phyloP scores from a whole-genome alignment of 2,797 vertebrate species.

The Tangara arthus region DNA sequence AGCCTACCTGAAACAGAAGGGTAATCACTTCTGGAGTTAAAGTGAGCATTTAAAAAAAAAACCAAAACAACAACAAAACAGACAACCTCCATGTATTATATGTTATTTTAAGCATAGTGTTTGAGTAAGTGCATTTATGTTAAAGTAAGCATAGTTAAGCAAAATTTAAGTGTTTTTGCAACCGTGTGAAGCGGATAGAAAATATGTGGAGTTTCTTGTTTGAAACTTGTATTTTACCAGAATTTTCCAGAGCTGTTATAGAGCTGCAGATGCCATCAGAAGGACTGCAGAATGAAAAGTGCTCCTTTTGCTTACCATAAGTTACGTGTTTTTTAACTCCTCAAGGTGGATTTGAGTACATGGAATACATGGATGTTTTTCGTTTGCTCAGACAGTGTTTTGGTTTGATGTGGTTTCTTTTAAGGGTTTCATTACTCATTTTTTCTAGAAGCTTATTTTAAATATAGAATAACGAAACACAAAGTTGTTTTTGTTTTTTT shows the following conservation, averaged over 20 bases:
- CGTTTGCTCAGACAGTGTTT: neutral
- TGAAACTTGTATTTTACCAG: neutral
- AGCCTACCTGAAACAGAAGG: neutral
- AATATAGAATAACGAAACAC: neutral
- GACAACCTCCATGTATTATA: neutral
- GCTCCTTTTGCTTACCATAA: neutral
- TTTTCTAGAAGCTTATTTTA: neutral
- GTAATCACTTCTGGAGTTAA: neutral
- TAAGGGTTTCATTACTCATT: neutral
- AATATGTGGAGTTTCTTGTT: neutral
- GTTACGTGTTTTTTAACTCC: neutral
- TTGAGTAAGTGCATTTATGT: neutral
- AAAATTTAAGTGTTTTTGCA: neutral
- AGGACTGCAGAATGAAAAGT: neutral
- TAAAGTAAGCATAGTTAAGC: neutral
- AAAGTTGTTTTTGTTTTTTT: neutral
- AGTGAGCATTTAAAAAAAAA: neutral
- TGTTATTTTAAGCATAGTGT: neutral
- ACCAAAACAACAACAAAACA: neutral
- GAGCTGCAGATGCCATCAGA: neutral
- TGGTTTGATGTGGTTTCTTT: neutral
- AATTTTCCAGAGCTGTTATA: neutral
- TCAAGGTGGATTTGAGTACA: neutral
- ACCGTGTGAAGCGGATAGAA: neutral
- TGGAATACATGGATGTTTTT: neutral